Base-by-base conservation (phyloP, 2,888 invertebrate species). In the Lasius fuliginosus region DNA sequence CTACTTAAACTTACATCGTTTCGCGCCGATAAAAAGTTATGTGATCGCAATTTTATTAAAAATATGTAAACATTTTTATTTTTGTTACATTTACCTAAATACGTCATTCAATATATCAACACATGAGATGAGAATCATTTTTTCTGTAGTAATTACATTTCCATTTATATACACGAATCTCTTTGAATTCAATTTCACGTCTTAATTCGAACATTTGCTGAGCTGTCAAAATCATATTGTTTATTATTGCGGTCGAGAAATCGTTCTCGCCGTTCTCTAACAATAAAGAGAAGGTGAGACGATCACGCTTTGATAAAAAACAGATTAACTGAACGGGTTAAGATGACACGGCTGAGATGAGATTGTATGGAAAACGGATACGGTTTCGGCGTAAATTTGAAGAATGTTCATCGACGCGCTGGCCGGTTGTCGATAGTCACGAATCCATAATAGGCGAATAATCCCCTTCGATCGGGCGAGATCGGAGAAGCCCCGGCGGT, bases 401-500 rank as follows among this genome's bases (percentile, higher is more conserved):
- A 60, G 46, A 69, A 46, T 46, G 46, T 69, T 46, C 36, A 65
- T 76, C 77, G 56, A 36, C 67, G 27, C 65, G 36, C 27, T 12
- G 76, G 40, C 36, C 67, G 40, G 27, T 49, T 49, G 75, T 65
- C 76, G 64, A 76, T 76, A 56, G 77, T 56, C 30, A 67, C 67
- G 67, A 77, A 67, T 77, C 77, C 71, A 36, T 81, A 81, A 79
- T 87, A 87, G 85, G 73, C 89, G 85, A 88, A 81, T 85, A 87
- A 89, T 89, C 89, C 89, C 77, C 84, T 89, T 89, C 89, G 89
- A 86, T 87, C 86, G 73, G 77, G 87, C 76, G 82, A 85, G 83
- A 88, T 88, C 89, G 83, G 86, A 84, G 89, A 89, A 89, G 89
- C 89, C 89, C 89, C 87, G 68, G 76, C 87, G 81, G 89, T 88